phyloP scores from a whole-genome alignment of 2,113 vertebrate genomes.

The Malurus elegans region DNA sequence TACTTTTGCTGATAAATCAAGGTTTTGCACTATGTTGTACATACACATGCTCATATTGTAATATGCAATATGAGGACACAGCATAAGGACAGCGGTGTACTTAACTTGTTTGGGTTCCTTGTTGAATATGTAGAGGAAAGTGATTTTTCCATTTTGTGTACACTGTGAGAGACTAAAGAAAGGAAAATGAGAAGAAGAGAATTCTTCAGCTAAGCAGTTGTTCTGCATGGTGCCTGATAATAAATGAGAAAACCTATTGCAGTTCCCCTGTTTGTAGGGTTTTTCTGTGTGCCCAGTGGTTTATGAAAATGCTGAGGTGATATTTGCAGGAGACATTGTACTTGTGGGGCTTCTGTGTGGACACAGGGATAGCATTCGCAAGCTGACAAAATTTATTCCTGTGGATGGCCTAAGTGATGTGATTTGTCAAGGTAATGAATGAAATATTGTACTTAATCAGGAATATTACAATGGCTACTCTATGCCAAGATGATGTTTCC shows the following conservation, averaged over 20 bases:
- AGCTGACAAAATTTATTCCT: background rate
- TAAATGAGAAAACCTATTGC: background rate
- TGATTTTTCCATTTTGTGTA: background rate
- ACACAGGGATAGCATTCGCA: background rate
- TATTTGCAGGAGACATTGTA: background rate
- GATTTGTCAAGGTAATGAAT: slow-evolving; percentile 38
- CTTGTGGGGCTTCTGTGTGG: background rate
- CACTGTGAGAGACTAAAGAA: background rate
- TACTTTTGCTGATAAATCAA: background rate
- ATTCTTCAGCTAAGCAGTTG: background rate
- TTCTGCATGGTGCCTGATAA: background rate
- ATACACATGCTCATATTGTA: background rate
- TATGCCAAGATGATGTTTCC: slow-evolving; percentile 22
- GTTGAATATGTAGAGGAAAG: background rate
- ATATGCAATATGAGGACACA: background rate
- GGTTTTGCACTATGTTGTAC: background rate
- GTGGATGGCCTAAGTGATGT: background rate
- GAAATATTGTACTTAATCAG: slow-evolving; percentile 1
- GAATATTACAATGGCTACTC: background rate
- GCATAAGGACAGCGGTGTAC: background rate
- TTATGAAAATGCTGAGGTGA: background rate
- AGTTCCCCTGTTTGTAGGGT: background rate
- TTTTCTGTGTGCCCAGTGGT: background rate
- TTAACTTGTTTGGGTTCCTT: background rate
- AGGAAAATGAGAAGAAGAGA: background rate